These are phyloP conservation scores for Steinernema scapterisci DNA, from an alignment of 2,888 invertebrate species.

Conservation along the genomic window DNA sequence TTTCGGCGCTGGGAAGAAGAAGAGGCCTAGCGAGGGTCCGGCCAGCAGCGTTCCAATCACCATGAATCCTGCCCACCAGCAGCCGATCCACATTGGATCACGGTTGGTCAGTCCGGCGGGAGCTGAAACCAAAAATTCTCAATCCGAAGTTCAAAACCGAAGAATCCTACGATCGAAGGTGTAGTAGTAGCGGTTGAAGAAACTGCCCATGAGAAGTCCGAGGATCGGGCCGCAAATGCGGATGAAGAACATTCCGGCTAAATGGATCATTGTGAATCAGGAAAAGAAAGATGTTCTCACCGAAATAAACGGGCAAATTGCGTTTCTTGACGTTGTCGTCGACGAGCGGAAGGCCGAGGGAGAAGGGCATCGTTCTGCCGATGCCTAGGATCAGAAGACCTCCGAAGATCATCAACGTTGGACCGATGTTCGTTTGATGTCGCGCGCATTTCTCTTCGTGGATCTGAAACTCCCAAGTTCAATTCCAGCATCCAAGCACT, in stretches of 20 bases:
- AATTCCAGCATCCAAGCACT: too few relatives aligned
- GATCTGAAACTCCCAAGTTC: constrained; percentile 40
- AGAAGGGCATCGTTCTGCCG: constrained; percentile 68
- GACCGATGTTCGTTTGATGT: constrained; percentile 54
- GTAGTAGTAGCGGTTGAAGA: constrained; percentile 64
- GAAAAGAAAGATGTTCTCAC: constrained; percentile 40
- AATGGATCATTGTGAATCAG: constrained; percentile 36
- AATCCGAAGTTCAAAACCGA: neutral
- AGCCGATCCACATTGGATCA: constrained; percentile 70
- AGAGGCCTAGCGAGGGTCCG: constrained; percentile 67
- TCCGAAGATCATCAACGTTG: constrained; percentile 65
- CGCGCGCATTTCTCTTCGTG: constrained; percentile 44
- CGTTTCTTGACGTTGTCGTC: constrained; percentile 67
- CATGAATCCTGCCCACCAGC: constrained; percentile 69
- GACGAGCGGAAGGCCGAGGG: constrained; percentile 66
- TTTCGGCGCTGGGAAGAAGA: constrained; percentile 64
- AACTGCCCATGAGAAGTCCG: constrained; percentile 64
- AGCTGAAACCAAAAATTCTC: constrained; percentile 48
- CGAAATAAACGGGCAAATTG: constrained; percentile 66
- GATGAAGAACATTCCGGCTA: constrained; percentile 67
- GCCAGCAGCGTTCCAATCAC: constrained; percentile 60
- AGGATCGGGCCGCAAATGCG: constrained; percentile 66
- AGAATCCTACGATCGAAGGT: constrained; percentile 56
- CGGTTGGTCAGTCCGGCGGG: constrained; percentile 65
- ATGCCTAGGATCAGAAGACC: constrained; percentile 66